Evolutionary conservation across 1,140 invertebrate species (phyloP), one percentile per base, ranked within the genome.

Genomic region (Centruroides vittatus): DNA sequence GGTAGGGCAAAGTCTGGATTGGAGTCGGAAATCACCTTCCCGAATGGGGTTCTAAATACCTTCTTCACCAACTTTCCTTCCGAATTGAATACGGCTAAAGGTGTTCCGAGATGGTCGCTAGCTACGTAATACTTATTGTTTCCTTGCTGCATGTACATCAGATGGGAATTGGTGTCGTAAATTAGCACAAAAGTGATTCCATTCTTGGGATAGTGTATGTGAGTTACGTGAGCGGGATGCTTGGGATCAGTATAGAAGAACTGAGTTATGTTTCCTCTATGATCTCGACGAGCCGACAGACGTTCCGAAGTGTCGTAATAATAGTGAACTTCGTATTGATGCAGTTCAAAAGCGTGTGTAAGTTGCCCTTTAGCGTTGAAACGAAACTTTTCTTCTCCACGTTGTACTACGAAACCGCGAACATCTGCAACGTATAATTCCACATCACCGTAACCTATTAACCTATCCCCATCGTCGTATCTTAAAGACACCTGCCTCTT

Each of bases 181-280:
- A 93, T 84, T 1, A 95, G 73, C 67, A 85, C 83, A 59, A 88
- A 82, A 47, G 83, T 79, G 56, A 90, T 83, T 69, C 96, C 92
- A 71, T 96, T 95, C 5, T 93, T 77, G 71, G 90, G 86, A 9
- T 86, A 88, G 70, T 93, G 89, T 49, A 89, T 90, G 68, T 94
- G 89, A 59, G 84, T 91, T 11, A 94, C 88, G 5, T 65, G 55
- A 68, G 84, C 79, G 3, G 85, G 85, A 57, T 84, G 79, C 68
- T 89, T 86, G 72, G 90, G 87, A 74, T 97, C 92, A 13, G 85
- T 91, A 70, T 98, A 98, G 75, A 96, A 93, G 77, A 93, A 97
- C 73, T 97, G 93, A 0, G 93, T 93, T 0, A 94, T 85, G 68
- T 94, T 93, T 54, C 90, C 91, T 67, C 86, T 90, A 73, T 94